These are phyloP conservation scores for Bovichtus variegatus DNA, from an alignment of 2,797 vertebrate genomes.

Conservation along the genomic window DNA sequence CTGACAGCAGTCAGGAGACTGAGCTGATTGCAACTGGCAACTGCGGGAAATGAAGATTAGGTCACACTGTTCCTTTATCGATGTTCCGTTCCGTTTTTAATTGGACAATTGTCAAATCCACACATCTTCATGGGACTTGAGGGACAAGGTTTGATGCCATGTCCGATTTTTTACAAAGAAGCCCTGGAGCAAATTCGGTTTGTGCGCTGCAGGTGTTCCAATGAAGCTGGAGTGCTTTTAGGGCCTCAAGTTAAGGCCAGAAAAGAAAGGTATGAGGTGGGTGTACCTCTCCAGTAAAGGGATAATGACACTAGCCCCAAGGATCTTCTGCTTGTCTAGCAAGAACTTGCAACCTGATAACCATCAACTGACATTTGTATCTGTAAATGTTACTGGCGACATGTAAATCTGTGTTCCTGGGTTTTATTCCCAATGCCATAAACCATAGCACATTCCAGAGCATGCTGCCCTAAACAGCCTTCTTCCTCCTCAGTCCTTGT, in stretches of 20 bases:
- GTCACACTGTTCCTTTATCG: slow-evolving; percentile 11
- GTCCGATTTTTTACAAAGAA: not conserved
- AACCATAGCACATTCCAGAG: slow-evolving; percentile 44
- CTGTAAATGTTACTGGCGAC: slow-evolving; percentile 5
- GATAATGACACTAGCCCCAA: slow-evolving; percentile 23
- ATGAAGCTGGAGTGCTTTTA: not conserved
- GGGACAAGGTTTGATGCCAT: not conserved
- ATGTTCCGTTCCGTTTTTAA: not conserved
- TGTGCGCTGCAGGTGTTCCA: slow-evolving; percentile 37
- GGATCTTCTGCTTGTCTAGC: slow-evolving; percentile 14
- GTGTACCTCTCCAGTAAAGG: slow-evolving; percentile 10
- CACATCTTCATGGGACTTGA: not conserved
- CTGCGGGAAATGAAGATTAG: not conserved
- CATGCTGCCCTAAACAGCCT: not conserved
- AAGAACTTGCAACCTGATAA: slow-evolving; percentile 2
- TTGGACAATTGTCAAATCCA: slow-evolving; percentile 7
- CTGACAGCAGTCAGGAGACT: slow-evolving; percentile 26
- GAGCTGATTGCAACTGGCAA: slow-evolving; percentile 5
- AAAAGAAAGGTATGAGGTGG: slow-evolving; percentile 59
- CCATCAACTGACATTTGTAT: slow-evolving; percentile 41
- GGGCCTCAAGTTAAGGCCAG: slow-evolving; percentile 57
- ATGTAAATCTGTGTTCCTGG: not conserved
- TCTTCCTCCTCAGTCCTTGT: not conserved
- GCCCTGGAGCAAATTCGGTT: not conserved
- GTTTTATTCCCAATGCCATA: slow-evolving; percentile 13